Conservation (phyloP, 2,797 vertebrate species). For the Australoheros facetus region DNA sequence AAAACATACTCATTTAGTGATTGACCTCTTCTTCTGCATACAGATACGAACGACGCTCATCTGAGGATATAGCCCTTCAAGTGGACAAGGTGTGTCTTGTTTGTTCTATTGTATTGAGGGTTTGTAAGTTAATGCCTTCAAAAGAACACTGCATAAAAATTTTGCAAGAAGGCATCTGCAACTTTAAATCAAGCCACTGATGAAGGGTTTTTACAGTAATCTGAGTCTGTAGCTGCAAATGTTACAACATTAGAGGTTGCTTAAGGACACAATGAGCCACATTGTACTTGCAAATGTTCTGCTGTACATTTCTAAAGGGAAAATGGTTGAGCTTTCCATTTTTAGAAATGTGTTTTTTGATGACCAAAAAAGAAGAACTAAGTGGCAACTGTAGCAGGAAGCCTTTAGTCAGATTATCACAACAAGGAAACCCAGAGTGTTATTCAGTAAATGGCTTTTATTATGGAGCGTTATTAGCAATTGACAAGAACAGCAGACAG, state of each 20-base stretch:
- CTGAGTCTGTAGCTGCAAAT: not conserved
- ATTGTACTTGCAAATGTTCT: not conserved
- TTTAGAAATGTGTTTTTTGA: not conserved
- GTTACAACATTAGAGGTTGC: not conserved
- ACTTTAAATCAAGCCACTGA: not conserved
- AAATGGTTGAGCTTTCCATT: not conserved
- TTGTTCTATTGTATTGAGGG: not conserved
- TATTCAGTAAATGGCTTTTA: not conserved
- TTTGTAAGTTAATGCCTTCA: not conserved
- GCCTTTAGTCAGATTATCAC: too few relatives aligned
- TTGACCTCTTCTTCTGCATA: not conserved
- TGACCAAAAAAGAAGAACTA: not conserved
- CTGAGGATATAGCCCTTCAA: constrained; percentile 56
- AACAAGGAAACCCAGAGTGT: too few relatives aligned
- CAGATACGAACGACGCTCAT: constrained; percentile 47
- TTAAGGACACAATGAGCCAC: not conserved
- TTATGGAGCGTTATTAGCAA: not conserved
- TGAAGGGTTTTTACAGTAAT: not conserved
- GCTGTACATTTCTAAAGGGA: not conserved
- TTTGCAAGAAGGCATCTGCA: not conserved
- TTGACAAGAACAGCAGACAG: not conserved
- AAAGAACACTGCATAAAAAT: not conserved
- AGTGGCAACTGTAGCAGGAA: not conserved
- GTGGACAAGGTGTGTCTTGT: constrained; percentile 77
- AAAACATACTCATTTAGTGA: not conserved